phyloP scores from a whole-genome alignment of 2,888 invertebrate species.

The Blastobasis adustella region DNA sequence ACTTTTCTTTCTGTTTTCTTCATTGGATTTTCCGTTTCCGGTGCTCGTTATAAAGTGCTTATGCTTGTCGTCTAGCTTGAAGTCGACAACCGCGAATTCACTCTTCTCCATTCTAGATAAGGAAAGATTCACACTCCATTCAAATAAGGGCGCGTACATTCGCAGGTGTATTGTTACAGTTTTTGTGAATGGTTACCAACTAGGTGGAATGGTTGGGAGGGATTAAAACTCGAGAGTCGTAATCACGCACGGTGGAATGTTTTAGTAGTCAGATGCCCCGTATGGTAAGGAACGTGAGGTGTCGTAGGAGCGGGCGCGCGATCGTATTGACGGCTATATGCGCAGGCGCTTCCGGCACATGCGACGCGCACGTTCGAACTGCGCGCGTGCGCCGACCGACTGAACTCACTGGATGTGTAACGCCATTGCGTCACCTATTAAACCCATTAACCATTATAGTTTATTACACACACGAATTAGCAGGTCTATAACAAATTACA shows the following conservation, averaged over 20 bases:
- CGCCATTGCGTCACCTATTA: conserved; percentile 30
- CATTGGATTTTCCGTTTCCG: conserved; percentile 23
- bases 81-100: conserved; percentile 53
- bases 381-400: conserved; percentile 32
- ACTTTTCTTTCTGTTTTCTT: conserved; percentile 25
- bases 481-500: conserved; percentile 3
- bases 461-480: conserved; percentile 14
- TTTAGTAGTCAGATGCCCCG: conserved; percentile 6
- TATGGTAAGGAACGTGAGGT: conserved; percentile 5
- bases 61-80: conserved; percentile 38
- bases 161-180: conserved; percentile 5
- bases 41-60: conserved; percentile 24
- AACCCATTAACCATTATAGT: neutral
- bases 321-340: neutral
- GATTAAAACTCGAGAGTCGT: conserved; percentile 23
- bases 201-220: neutral
- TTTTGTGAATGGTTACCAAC: conserved; percentile 6
- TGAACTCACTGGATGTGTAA: conserved; percentile 12
- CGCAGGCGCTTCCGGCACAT: neutral
- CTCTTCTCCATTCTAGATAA: conserved; percentile 40
- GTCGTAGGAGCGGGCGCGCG: conserved; percentile 1
- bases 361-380: conserved; percentile 36
- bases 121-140: neutral
- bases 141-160: neutral
- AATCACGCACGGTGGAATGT: conserved; percentile 16